Conservation (phyloP, 2,888 invertebrate species). For the Bellardia pandia region DNA sequence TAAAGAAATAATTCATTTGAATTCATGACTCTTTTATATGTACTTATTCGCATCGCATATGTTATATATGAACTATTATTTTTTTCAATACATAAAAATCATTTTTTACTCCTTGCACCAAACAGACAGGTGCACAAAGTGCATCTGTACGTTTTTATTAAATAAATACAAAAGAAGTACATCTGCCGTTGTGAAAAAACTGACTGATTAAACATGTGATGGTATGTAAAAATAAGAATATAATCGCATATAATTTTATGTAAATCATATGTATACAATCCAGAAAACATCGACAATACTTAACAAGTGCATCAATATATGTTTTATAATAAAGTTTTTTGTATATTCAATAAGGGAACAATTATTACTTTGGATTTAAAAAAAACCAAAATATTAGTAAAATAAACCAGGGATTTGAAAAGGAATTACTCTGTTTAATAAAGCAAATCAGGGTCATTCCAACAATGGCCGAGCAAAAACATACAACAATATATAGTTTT, state of each 20-base stretch:
- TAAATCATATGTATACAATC: conserved; percentile 35
- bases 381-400: neutral
- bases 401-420: neutral
- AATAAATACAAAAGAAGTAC: neutral
- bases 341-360: neutral
- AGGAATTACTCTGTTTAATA: too few species aligned
- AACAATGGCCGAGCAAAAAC: too few species aligned
- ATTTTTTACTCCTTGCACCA: neutral
- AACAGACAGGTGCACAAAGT: conserved; percentile 28
- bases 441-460: too few species aligned
- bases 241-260: conserved; percentile 39
- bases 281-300: neutral
- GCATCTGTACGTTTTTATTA: neutral
- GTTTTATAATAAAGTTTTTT: neutral
- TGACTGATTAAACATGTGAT: conserved; percentile 20
- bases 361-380: too few species aligned
- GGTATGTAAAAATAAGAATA: conserved; percentile 30
- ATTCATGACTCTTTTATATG: neutral
- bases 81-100: conserved; percentile 22
- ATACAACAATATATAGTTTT: too few species aligned
- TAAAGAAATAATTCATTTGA: conserved; percentile 17
- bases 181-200: neutral
- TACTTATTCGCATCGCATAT: neutral
- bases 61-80: conserved; percentile 1
- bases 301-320: conserved; percentile 5